phyloP scores from a whole-genome alignment of 2,113 vertebrate genomes.

The Vanacampus margaritifer region DNA sequence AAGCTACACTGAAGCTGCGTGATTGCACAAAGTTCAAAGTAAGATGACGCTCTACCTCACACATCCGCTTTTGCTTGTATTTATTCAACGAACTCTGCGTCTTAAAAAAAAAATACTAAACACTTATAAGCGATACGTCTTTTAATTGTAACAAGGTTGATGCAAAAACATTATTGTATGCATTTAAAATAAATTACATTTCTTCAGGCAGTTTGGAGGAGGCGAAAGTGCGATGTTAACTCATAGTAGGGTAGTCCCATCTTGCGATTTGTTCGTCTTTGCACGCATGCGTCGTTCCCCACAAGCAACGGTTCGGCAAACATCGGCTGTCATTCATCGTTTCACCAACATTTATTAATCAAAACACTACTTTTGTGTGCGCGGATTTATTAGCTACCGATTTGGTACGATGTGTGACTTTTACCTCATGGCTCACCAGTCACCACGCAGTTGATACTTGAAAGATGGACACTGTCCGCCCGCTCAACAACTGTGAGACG shows the following conservation, averaged over 20 bases:
- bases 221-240: background rate
- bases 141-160: background rate
- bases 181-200: background rate
- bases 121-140: background rate
- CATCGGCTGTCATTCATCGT: background rate
- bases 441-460: background rate
- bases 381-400: background rate
- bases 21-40: background rate
- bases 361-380: background rate
- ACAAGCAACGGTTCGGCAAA: slow-evolving; percentile 1
- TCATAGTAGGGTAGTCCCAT: background rate
- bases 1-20: background rate
- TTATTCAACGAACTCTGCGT: no score
- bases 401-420: background rate
- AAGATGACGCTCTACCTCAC: background rate
- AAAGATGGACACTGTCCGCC: background rate
- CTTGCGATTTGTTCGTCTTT: slow-evolving; percentile 6
- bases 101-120: background rate
- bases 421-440: background rate
- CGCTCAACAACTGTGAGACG: slow-evolving; percentile 42
- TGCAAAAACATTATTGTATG: no score
- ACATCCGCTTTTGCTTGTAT: slow-evolving; percentile 29
- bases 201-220: background rate
- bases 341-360: slow-evolving; percentile 1
- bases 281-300: slow-evolving; percentile 1